Evolutionary conservation across 2,888 invertebrate genomes (phyloP).

Genomic region (Perizoma affinitatum): DNA sequence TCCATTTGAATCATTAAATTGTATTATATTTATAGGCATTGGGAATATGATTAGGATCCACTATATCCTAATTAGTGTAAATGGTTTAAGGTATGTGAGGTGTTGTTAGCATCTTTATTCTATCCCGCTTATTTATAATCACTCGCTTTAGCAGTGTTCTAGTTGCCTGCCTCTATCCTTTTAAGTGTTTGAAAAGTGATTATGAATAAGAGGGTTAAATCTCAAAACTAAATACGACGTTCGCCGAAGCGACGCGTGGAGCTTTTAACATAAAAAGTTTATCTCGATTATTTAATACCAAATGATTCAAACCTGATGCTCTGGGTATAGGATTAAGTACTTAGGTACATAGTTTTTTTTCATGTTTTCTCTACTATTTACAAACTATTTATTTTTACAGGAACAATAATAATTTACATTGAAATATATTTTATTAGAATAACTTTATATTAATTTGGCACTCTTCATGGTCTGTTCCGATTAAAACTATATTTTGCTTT

Average conservation of each 20-base stretch:
- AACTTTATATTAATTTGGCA: constrained; percentile 30
- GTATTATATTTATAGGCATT: too few species aligned
- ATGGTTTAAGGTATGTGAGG: too few species aligned
- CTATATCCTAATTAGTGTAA: too few species aligned
- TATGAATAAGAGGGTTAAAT: too few species aligned
- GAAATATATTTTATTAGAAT: constrained; percentile 17
- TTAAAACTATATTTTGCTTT: constrained; percentile 23
- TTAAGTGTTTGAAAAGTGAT: too few species aligned
- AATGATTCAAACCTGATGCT: constrained; percentile 11
- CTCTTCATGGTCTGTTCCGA: constrained; percentile 24
- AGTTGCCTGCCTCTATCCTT: too few species aligned
- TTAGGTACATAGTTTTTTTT: too few species aligned
- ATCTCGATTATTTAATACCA: not conserved
- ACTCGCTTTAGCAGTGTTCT: too few species aligned
- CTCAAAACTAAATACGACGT: not conserved
- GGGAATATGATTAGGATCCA: too few species aligned
- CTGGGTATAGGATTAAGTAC: not conserved
- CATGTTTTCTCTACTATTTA: constrained; percentile 10
- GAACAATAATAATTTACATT: constrained; percentile 37
- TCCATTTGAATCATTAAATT: too few species aligned
- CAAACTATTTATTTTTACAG: constrained; percentile 33
- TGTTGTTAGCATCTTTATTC: too few species aligned
- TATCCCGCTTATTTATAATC: too few species aligned
- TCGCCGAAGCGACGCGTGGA: not conserved
- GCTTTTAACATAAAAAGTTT: not conserved